Evolutionary conservation across 37 sponge, comb jelly and placozoan species (phyloP).

Genomic region (Beroe ovata): DNA sequence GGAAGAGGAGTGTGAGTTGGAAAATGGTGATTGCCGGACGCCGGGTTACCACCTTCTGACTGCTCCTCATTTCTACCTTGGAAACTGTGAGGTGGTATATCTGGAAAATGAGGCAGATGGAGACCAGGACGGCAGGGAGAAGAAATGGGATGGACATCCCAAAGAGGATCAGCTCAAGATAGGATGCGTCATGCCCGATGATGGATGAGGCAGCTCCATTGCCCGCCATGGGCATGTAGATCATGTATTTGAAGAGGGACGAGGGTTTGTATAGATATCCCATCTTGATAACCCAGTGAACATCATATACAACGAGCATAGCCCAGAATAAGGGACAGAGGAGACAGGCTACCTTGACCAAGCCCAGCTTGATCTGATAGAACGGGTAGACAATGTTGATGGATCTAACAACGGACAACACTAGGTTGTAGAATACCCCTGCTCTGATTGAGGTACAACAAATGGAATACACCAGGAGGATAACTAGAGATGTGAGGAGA

Average conservation of each 20-base stretch:
- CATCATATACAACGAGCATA: not conserved
- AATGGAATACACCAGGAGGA: not conserved
- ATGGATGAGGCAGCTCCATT: not conserved
- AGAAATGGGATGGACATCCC: constrained; percentile 38
- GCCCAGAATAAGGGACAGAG: not conserved
- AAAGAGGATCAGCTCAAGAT: not conserved
- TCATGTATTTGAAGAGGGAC: not conserved
- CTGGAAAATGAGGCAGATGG: constrained; percentile 27
- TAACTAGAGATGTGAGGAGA: not conserved
- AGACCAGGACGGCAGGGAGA: not conserved
- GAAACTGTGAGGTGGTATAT: constrained; percentile 5
- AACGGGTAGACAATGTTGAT: constrained; percentile 42
- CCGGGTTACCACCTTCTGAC: not conserved
- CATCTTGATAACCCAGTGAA: not conserved
- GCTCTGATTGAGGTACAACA: constrained; percentile 8
- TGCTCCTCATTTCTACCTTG: not conserved
- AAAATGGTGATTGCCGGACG: constrained; percentile 29
- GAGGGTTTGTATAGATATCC: not conserved
- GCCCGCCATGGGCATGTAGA: constrained; percentile 33
- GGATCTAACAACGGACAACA: constrained; percentile 24
- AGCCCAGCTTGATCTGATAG: constrained; percentile 25
- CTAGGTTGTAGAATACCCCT: constrained; percentile 19
- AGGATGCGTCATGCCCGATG: constrained; percentile 4
- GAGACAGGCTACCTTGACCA: not conserved
- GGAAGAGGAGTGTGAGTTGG: constrained; percentile 36